phyloP scores from a whole-genome alignment of 2,113 vertebrate genomes.

The Pantherophis guttatus region DNA sequence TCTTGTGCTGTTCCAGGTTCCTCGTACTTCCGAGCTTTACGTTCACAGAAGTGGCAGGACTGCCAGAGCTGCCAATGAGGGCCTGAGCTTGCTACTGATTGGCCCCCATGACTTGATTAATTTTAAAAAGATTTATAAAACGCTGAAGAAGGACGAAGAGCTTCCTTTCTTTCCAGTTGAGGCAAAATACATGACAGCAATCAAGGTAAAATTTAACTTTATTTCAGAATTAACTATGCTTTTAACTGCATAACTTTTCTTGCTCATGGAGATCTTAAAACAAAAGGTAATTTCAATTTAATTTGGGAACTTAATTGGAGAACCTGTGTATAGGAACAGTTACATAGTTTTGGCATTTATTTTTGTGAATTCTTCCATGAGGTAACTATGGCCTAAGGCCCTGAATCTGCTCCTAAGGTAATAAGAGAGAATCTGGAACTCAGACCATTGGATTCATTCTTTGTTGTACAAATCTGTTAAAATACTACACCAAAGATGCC shows the following conservation, averaged over 20 bases:
- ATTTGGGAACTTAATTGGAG: not conserved
- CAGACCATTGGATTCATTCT: not conserved
- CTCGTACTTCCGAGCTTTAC: constrained; percentile 90
- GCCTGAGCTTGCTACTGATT: constrained; percentile 87
- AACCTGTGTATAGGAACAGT: not conserved
- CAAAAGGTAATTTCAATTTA: not conserved
- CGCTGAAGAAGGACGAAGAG: constrained; percentile 85
- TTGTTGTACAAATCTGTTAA: not conserved
- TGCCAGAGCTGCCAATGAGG: constrained; percentile 85
- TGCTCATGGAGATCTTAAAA: not conserved
- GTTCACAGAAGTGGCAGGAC: constrained; percentile 94
- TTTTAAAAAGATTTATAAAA: constrained; percentile 90
- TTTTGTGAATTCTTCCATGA: not conserved
- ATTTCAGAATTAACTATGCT: not conserved
- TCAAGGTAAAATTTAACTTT: constrained; percentile 77
- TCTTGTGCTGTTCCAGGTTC: constrained; percentile 74
- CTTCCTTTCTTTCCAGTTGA: constrained; percentile 88
- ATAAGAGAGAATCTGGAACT: not conserved
- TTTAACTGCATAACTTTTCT: not conserved
- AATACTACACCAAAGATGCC: not conserved
- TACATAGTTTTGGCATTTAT: not conserved
- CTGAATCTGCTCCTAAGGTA: not conserved
- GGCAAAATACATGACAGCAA: constrained; percentile 79
- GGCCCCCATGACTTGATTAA: constrained; percentile 89
- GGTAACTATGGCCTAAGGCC: not conserved